Evolutionary conservation across 2,113 vertebrate genomes (phyloP), one percentile per base, ranked within the genome.

Genomic region (Oreochromis niloticus): DNA sequence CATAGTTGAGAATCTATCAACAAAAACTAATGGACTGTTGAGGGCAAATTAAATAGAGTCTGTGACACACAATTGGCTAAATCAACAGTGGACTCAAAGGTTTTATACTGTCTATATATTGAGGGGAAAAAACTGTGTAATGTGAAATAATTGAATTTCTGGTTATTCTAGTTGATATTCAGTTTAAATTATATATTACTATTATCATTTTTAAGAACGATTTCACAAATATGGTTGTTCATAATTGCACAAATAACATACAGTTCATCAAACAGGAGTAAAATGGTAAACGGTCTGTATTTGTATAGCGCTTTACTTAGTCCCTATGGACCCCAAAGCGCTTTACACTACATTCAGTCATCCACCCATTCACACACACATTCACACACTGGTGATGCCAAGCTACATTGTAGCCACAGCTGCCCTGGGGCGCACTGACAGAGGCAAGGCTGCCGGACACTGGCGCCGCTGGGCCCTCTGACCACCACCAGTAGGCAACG

Each of bases 1-100:
- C 50, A 75, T 87, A 88, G 79, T 66, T 71, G 87, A 89, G 43
- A 78, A 80, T 88, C 48, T 63, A 75, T 91, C 79, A 85, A 85
- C 56, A 50, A 68, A 57, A 56, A 14, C 50, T 80, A 82, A 87
- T 81, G 85, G 83, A 71, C 43, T 46, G 12, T 57, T 68, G 56
- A 82, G 61, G 41, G 16, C 17, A 48, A 39, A 57, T 89, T 83
- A 9, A 85, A 86, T 27, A n/a, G 27, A 27, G 17, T 75, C 79
- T 24, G 7, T 89, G 56, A 41, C 63, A 46, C 82, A 85, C 27
- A 82, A 79, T 13, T 55, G 55, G 19, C 43, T 87, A 39, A 80
- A 19, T 10, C 19, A 66, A 50, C 81, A 55, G 55, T 36, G 1
- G 83, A 81, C 46, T 54, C 2, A 34, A 14, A 52, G n/a, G 8